Percentiles rank a stretch among this genome's conserved stretches.
Conservation (phyloP, 2,888 invertebrate species). For the Agonopterix subpropinquella region DNA sequence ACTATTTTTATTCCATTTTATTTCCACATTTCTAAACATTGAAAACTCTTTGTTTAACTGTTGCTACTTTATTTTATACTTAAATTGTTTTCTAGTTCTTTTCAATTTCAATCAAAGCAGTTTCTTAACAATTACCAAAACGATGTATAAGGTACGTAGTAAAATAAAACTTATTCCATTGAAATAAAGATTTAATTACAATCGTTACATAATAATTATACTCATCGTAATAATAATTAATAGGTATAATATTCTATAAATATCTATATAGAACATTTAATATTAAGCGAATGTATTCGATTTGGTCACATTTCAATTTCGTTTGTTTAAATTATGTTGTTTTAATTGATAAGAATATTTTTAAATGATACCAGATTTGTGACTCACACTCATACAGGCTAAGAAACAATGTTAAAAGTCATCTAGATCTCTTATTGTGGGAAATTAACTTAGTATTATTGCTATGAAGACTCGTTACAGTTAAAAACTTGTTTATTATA, state of each 20-base stretch:
- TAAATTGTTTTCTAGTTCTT: neutral
- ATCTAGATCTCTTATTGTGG: conserved; percentile 11
- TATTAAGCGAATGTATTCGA: conserved; percentile 74
- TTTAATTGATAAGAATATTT: neutral
- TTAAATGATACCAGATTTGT: conserved; percentile 12
- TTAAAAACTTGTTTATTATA: conserved; percentile 30
- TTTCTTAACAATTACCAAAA: no score
- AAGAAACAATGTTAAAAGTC: conserved; percentile 1
- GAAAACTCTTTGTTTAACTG: conserved; percentile 34
- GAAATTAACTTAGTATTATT: conserved; percentile 21
- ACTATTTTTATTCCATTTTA: conserved; percentile 50
- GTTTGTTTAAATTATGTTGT: conserved; percentile 13
- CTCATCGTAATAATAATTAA: conserved; percentile 68
- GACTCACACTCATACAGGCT: conserved; percentile 13
- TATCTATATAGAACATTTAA: conserved; percentile 73
- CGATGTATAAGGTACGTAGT: neutral
- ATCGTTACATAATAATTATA: conserved; percentile 74
- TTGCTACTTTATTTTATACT: neutral
- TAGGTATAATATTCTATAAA: conserved; percentile 72
- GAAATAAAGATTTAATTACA: conserved; percentile 76
- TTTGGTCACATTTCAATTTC: conserved; percentile 63
- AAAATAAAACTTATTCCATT: conserved; percentile 48
- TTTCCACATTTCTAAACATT: conserved; percentile 40
- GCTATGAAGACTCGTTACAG: conserved; percentile 22
- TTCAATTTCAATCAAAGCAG: no score